These are phyloP conservation scores for Phylloscopus trochilus DNA, from an alignment of 2,113 vertebrate genomes.

Conservation along the genomic window DNA sequence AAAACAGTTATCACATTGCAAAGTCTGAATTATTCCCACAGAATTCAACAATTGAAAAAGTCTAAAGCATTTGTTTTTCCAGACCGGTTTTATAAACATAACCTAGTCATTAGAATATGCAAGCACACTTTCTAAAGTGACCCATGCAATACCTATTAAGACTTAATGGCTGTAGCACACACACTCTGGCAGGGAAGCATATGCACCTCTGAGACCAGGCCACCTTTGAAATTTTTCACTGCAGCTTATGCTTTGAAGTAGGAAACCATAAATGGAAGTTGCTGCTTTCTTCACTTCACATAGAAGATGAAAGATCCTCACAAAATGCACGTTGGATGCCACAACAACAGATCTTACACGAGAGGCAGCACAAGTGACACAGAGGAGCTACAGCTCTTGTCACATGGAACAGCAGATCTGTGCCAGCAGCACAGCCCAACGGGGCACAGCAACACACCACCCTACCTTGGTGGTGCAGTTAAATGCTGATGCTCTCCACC, in stretches of 20 bases:
- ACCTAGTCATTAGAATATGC: not conserved
- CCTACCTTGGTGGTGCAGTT: not conserved
- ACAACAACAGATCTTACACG: not conserved
- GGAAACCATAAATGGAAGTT: not conserved
- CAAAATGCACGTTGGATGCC: accelerated
- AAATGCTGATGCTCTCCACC: not conserved
- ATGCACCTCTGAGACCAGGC: not conserved
- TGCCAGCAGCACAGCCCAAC: not conserved
- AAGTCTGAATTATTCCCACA: conserved; percentile 7
- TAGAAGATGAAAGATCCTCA: not conserved
- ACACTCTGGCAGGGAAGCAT: not conserved
- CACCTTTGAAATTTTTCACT: not conserved
- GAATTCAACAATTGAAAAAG: conserved; percentile 11
- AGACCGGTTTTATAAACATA: conserved; percentile 11
- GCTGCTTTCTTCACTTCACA: not conserved
- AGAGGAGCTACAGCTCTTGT: not conserved
- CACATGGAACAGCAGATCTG: accelerated
- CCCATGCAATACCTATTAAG: not conserved
- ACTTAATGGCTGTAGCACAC: not conserved
- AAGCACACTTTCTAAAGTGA: not conserved
- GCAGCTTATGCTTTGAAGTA: not conserved
- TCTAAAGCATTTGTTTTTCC: not conserved
- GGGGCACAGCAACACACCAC: not conserved
- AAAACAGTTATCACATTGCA: not conserved
- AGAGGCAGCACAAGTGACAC: not conserved